Base-by-base conservation (phyloP, 2,113 vertebrate species). In the Strix uralensis region DNA sequence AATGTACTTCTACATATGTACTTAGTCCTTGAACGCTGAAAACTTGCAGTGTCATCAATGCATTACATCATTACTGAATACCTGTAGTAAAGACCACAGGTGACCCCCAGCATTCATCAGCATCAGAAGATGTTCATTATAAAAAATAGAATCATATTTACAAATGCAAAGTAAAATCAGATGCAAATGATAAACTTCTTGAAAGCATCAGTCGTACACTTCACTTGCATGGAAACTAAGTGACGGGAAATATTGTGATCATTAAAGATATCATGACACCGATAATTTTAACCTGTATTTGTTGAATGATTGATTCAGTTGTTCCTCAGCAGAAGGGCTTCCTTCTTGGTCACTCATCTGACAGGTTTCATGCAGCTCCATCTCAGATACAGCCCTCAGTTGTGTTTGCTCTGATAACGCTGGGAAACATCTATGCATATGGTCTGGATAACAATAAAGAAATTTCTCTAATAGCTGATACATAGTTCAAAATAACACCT, bases 241-340 rank as follows among this genome's bases (percentile, higher is more conserved):
- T 17, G 3, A 78, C 13, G 42, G 52, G 67, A 92, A 83, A 84
- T 63, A 66, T 0, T 61, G 54, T 26, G 55, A 86, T 74, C 12
- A 63, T 79, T 77, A 74, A 58, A 94, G 73, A 81, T 52, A 62
- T 32, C 25, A 54, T 20, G 34, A 74, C 65, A 86, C 21, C 14
- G 29, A 91, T 79, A 86, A 75, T 61, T 90, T 89, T 91, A 91
- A 98, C 97, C 97, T 98, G 81, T 98, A 97, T 92, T 93, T 98
- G 97, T 97, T 80, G 90, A 97, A 96, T 1, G 93, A 77, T 30
- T 69, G 96, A 47, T 52, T 95, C 81, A 86, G 88, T 47, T 91
- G 97, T 23, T 97, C 97, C 63, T 97, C 97, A 38, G 95, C 77
- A 84, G 92, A 96, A 86, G 86, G 75, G 42, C 81, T 94, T 96